Evolutionary conservation across 2,888 invertebrate species (phyloP).

Genomic region (Mythimna lalbum): DNA sequence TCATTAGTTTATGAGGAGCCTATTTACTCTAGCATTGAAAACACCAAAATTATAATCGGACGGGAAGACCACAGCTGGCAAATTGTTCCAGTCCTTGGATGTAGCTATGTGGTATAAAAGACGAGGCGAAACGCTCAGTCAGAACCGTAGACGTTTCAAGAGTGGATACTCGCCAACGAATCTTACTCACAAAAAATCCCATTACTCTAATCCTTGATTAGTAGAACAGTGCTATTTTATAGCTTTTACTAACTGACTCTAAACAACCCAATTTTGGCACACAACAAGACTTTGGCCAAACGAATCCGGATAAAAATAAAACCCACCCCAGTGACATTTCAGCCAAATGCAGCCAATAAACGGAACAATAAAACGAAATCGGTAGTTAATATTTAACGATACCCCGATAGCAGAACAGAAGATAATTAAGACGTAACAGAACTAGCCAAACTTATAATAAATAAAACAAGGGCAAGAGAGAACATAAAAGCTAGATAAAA

Average conservation of each 20-base stretch:
- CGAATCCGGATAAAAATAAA: not conserved
- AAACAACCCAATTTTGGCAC: not conserved
- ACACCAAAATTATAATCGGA: no score
- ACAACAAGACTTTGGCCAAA: not conserved
- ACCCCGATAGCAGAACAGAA: constrained; percentile 24
- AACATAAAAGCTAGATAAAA: constrained; percentile 67
- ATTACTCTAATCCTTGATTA: no score
- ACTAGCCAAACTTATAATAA: constrained; percentile 52
- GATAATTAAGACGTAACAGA: constrained; percentile 60
- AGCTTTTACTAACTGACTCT: not conserved
- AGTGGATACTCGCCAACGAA: no score
- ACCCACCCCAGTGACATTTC: not conserved
- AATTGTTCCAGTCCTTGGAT: no score
- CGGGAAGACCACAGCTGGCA: no score
- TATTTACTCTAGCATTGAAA: no score
- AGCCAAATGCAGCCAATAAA: constrained; percentile 19
- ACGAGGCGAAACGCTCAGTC: no score
- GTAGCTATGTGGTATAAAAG: no score
- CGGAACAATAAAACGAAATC: constrained; percentile 36
- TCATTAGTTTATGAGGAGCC: no score
- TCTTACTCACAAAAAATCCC: no score
- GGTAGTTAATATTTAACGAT: constrained; percentile 47
- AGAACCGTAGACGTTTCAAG: no score
- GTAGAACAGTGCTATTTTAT: no score
- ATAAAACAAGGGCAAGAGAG: constrained; percentile 49